These are phyloP conservation scores for Octopus sinensis DNA, from an alignment of 1,140 invertebrate genomes.

Conservation along the genomic window DNA sequence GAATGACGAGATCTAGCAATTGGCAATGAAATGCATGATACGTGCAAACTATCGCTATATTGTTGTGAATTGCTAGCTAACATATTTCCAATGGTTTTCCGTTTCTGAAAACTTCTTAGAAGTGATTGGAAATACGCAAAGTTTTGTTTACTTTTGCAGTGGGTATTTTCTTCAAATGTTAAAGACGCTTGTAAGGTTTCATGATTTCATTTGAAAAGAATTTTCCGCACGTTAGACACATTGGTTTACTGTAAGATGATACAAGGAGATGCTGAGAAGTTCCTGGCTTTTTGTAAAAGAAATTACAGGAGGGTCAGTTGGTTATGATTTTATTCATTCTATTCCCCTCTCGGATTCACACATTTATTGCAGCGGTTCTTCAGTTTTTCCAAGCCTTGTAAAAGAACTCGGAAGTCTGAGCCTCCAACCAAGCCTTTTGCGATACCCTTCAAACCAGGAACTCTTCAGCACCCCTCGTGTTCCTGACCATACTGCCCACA, in stretches of 20 bases:
- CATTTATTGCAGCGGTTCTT: too few relatives aligned
- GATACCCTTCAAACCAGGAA: too few relatives aligned
- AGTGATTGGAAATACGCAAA: conserved; percentile 5
- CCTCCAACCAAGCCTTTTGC: too few relatives aligned
- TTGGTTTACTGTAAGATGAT: background rate
- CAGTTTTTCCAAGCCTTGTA: too few relatives aligned
- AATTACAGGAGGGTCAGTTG: too few relatives aligned
- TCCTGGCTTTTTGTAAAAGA: too few relatives aligned
- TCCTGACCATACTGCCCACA: too few relatives aligned
- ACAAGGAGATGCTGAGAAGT: too few relatives aligned
- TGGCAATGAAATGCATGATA: conserved; percentile 5
- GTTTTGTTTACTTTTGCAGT: background rate
- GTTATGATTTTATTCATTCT: too few relatives aligned
- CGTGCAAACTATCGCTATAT: background rate
- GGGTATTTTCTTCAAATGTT: conserved; percentile 6
- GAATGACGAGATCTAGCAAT: background rate
- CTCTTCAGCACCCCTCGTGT: too few relatives aligned
- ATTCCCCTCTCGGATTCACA: too few relatives aligned
- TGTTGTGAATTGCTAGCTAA: background rate
- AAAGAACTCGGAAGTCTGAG: too few relatives aligned
- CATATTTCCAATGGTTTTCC: background rate
- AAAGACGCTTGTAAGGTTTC: background rate
- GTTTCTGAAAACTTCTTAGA: background rate
- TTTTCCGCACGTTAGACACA: background rate
- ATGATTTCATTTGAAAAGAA: background rate